Base-by-base conservation (phyloP, 2,888 invertebrate species). In the Meliscaeva auricollis region DNA sequence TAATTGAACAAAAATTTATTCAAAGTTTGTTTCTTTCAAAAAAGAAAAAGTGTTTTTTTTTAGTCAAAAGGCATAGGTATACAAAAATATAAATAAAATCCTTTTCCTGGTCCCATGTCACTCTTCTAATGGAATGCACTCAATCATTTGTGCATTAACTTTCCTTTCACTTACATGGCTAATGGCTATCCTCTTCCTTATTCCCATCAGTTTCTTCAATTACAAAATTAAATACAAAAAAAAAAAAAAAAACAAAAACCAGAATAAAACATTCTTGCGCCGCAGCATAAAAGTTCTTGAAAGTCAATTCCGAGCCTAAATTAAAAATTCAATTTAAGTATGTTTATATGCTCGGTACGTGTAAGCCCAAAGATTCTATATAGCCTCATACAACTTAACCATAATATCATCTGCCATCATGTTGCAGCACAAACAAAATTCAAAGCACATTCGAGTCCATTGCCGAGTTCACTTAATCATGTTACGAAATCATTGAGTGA, bases 401-500 rank as follows among this genome's bases (percentile, higher is more conserved):
- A 32, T 7, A 15, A 58, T 38, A 35, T 17, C 38, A 54, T 32
- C 15, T 30, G 9, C 62, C 30, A 64, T 26, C 11, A 44, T 13
- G 44, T 41, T 44, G 48, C 35, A 30, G 50, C 58, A 32, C 69
- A 74, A 76, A 78, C 52, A 44, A 75, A 75, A 70, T 74, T 58
- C 79, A 74, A 79, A 70, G 56, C 66, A 75, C 75, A 78, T 64
- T 48, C 52, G 32, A 56, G 20, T 58, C 26, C 30, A 69, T 50
- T 54, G 44, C 26, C 41, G 52, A 69, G 58, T 66, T 66, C 66
- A 80, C 66, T 79, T 84, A 84, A 84, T 81, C 81, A 73, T 68
- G 75, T 85, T 81, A 85, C 81, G 73, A 85, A 85, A 85, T 77
- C 85, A 76, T 73, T 69, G 69, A 81, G 73, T 69, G 69, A 69